A percentile compares a stretch with the other conserved stretches of the same genome.
These are phyloP conservation scores for Aporophyla nigra DNA, from an alignment of 2,888 invertebrate species.

Conservation along the genomic window DNA sequence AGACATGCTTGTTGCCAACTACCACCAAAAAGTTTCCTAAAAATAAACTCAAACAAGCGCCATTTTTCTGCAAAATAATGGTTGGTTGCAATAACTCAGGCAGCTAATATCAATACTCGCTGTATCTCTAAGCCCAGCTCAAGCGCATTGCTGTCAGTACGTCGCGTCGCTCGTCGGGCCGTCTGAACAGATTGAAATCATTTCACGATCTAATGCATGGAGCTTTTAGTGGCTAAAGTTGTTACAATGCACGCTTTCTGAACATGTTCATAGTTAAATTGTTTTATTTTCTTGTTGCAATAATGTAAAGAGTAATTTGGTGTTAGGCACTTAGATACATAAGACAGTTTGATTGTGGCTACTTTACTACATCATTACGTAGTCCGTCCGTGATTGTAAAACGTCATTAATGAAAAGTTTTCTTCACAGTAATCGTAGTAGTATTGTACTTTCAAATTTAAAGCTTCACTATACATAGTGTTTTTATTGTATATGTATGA, in stretches of 20 bases:
- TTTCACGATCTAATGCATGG: background rate
- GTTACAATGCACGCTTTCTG: background rate
- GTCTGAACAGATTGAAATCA: background rate
- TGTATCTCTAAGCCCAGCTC: constrained; percentile 3
- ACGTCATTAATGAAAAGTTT: constrained; percentile 8
- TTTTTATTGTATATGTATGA: no score
- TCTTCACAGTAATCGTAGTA: no score
- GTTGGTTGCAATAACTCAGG: constrained; percentile 10
- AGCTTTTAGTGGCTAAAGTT: background rate
- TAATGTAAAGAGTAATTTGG: background rate
- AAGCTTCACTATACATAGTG: background rate
- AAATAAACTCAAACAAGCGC: constrained; percentile 4
- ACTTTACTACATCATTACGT: background rate
- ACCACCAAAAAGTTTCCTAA: background rate
- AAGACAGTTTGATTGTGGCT: background rate
- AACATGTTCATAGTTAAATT: background rate
- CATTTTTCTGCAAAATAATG: constrained; percentile 8
- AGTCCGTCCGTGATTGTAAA: background rate
- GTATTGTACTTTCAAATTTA: no score
- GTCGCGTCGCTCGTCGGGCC: background rate
- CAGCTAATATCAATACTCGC: constrained; percentile 2
- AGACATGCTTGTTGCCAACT: background rate
- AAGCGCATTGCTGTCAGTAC: constrained; percentile 4
- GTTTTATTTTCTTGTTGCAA: background rate
- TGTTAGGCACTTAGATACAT: background rate